A percentile compares a stretch with the other conserved stretches of the same genome.
Conservation (phyloP, 2,113 vertebrate genomes). For the Limnothrissa miodon region DNA sequence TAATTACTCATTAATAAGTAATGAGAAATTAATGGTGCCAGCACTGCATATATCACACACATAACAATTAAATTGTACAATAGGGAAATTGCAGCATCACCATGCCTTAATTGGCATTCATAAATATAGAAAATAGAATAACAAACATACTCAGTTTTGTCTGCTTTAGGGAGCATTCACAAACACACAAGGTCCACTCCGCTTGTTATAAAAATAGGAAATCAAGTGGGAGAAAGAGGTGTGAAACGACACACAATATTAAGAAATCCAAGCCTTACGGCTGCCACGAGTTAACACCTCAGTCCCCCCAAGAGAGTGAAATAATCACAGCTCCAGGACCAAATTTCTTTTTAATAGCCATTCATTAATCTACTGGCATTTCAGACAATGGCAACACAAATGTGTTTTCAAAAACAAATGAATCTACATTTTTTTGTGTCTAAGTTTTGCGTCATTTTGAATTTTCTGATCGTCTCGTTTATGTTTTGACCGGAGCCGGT, state of each 20-base stretch:
- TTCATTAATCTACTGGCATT: neutral
- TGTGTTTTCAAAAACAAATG: neutral
- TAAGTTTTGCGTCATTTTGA: too few species aligned
- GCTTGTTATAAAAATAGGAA: neutral
- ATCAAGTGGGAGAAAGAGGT: neutral
- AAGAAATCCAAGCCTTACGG: conserved; percentile 3
- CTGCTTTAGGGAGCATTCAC: neutral
- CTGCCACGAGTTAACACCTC: neutral
- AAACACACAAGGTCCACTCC: neutral
- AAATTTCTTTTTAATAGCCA: neutral
- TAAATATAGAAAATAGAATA: too few species aligned
- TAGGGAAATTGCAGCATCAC: too few species aligned
- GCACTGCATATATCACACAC: too few species aligned
- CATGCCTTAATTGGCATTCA: too few species aligned
- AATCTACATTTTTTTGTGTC: neutral
- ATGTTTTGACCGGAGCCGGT: too few species aligned
- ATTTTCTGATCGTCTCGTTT: too few species aligned
- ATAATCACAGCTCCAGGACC: neutral
- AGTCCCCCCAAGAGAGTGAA: neutral
- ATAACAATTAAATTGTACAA: too few species aligned
- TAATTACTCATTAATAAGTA: too few species aligned
- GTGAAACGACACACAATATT: neutral
- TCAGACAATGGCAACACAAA: neutral
- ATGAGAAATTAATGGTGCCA: too few species aligned
- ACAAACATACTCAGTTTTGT: neutral